A percentile compares a stretch with the other conserved stretches of the same genome.
phyloP scores from a whole-genome alignment of 2,888 invertebrate genomes.

The Epinotia nisella region DNA sequence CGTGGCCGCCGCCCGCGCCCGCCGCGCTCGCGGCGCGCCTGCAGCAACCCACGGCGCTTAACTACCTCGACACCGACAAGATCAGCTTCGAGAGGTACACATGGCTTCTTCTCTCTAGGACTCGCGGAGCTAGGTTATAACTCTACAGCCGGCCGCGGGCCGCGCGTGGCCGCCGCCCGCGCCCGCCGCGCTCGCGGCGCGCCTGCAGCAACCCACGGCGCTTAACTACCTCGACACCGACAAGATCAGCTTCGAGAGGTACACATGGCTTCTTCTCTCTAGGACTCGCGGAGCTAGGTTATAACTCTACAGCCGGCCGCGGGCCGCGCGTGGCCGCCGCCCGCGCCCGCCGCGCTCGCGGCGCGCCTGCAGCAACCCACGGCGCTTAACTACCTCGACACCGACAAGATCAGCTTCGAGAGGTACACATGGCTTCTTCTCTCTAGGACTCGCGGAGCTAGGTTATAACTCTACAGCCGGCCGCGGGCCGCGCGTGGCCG shows the following conservation, averaged over 20 bases:
- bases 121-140: too few species aligned
- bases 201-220: constrained; percentile 94
- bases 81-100: constrained; percentile 96
- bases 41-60: constrained; percentile 96
- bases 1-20: too few species aligned
- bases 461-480: too few species aligned
- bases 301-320: too few species aligned
- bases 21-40: too few species aligned
- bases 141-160: constrained; percentile 69
- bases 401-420: constrained; percentile 99
- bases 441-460: not conserved
- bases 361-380: constrained; percentile 96
- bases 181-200: constrained; percentile 90
- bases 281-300: not conserved
- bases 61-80: constrained; percentile 98
- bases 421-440: constrained; percentile 80
- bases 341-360: too few species aligned
- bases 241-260: constrained; percentile 99
- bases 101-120: not conserved
- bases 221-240: constrained; percentile 98
- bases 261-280: not conserved
- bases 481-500: too few species aligned
- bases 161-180: constrained; percentile 61
- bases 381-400: constrained; percentile 97
- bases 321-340: too few species aligned